Conservation (phyloP, 2,888 invertebrate genomes). For the Ormia ochracea region DNA sequence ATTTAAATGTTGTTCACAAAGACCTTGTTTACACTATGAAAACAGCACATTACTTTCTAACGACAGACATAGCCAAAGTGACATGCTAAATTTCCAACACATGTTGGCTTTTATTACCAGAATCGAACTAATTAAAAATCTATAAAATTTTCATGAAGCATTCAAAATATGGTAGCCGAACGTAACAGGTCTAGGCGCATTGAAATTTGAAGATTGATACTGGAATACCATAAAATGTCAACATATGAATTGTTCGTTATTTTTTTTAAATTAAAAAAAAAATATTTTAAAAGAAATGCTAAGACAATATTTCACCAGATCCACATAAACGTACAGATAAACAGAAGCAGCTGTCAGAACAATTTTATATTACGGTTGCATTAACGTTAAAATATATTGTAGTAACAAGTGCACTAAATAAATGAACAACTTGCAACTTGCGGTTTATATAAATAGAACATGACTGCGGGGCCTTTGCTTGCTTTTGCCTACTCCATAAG, state of each 20-base stretch:
- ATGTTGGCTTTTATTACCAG: constrained; percentile 17
- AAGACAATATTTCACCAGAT: constrained; percentile 30
- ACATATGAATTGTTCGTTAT: constrained; percentile 31
- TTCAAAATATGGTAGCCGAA: not conserved
- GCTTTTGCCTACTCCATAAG: not conserved
- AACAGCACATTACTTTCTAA: no score
- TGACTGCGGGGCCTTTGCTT: constrained; percentile 11
- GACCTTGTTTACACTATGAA: no score
- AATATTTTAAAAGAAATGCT: constrained; percentile 8
- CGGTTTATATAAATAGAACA: constrained; percentile 23
- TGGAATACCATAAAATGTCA: constrained; percentile 57
- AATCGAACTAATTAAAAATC: constrained; percentile 35
- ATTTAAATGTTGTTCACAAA: no score
- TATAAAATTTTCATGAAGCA: constrained; percentile 41
- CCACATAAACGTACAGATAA: not conserved
- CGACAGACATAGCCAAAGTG: no score
- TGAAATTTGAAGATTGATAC: constrained; percentile 42
- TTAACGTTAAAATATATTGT: constrained; percentile 10
- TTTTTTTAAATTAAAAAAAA: constrained; percentile 8
- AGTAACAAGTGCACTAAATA: constrained; percentile 12
- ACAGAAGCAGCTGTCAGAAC: constrained; percentile 50
- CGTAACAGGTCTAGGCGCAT: constrained; percentile 48
- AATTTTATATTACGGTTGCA: constrained; percentile 34
- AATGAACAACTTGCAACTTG: constrained; percentile 18
- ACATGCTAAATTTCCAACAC: constrained; percentile 32